Base-by-base conservation (phyloP, 2,113 vertebrate species). In the Actenoides hombroni region DNA sequence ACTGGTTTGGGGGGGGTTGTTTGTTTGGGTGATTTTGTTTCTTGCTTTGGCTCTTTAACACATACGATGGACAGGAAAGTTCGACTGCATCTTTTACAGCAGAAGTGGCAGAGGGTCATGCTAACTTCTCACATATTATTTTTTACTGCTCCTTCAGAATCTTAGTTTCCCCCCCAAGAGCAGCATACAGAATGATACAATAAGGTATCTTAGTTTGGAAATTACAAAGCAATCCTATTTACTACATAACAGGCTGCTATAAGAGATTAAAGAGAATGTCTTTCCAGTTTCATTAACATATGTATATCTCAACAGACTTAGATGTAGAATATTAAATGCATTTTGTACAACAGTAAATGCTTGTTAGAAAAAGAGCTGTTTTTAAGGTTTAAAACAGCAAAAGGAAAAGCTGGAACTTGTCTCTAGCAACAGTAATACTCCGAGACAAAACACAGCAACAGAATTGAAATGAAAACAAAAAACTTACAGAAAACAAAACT, bases 271-370 rank as follows among this genome's bases (percentile, higher is more conserved):
- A 97, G 91, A 92, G 76, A 89, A 78, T 65, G 77, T 42, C 86
- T 92, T 90, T 86, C 88, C 51, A 74, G 73, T 94, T 96, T 93
- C 96, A 95, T 97, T 98, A 98, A 97, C 97, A 95, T 97, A 97
- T 96, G 96, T 76, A 71, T 91, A 97, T 96, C 84, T 97, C 93
- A 96, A 97, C 96, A 96, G 96, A 96, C 94, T 93, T 97, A 90
- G 94, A 95, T 59, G 76, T 67, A 90, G 88, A 95, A 94, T 83
- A 97, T 96, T 96, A 95, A 96, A 96, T 78, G 69, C 57, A 81
- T 92, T 92, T 28, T 78, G 71, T 67, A 92, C 77, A 92, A 94
- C 73, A 97, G 95, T 94, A 98, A 95, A 92, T 63, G 93, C 83
- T 95, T 94, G 94, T 93, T 97, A 98, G 92, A 97, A 93, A 97